These are phyloP conservation scores for Psilanteris sp. DNA, from an alignment of 1,140 invertebrate genomes.

Conservation along the genomic window DNA sequence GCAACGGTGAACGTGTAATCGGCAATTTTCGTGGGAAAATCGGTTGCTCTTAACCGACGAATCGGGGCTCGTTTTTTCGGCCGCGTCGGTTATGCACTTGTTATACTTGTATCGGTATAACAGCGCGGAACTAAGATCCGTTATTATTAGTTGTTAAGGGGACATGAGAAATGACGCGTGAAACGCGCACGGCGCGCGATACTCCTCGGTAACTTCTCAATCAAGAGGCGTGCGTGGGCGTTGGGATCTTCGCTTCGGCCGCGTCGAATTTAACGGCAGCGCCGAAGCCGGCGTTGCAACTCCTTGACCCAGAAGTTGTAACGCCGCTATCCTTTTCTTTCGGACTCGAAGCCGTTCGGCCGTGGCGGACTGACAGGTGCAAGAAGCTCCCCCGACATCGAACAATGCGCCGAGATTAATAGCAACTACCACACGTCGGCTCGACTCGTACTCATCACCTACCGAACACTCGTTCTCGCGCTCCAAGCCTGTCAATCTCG, in stretches of 20 bases:
- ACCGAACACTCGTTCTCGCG: conserved; percentile 15
- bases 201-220: conserved; percentile 13
- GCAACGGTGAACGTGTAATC: too few species aligned
- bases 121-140: too few species aligned
- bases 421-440: conserved; percentile 17
- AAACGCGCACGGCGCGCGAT: conserved; percentile 6
- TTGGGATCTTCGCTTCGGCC: conserved; percentile 2
- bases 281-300: conserved; percentile 8
- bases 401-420: conserved; percentile 54
- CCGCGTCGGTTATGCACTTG: too few species aligned
- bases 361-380: conserved; percentile 36
- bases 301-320: conserved; percentile 45
- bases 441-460: conserved; percentile 24
- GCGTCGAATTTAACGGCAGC: neutral
- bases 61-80: too few species aligned
- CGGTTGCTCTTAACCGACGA: too few species aligned
- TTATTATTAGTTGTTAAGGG: neutral
- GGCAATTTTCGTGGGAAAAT: too few species aligned
- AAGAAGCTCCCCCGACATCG: conserved; percentile 34
- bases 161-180: conserved; percentile 13
- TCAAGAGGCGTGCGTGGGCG: conserved; percentile 15
- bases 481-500: too few species aligned
- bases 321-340: conserved; percentile 20
- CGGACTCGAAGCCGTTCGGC: neutral
- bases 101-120: too few species aligned